Percentiles rank a stretch among this genome's conserved stretches.
Conservation (phyloP, 2,888 invertebrate genomes). For the Drosophila glabriapex region DNA sequence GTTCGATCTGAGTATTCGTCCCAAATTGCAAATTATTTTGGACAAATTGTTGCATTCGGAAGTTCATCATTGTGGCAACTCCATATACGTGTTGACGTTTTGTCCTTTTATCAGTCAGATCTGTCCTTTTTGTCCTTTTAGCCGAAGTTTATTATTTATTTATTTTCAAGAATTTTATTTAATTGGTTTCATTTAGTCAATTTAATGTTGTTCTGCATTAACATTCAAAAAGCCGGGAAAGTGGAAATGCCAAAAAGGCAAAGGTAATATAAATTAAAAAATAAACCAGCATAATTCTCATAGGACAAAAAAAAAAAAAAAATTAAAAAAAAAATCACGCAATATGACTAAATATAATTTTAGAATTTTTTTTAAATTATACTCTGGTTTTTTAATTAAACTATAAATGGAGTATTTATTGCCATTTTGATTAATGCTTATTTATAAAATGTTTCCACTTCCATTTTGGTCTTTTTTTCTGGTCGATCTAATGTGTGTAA, state of each 20-base stretch:
- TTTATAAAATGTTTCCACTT: not conserved
- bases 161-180: no score
- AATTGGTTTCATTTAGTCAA: not conserved
- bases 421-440: no score
- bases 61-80: not conserved
- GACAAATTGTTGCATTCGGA: not conserved
- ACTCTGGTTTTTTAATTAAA: not conserved
- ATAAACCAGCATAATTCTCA: not conserved
- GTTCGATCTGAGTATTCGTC: not conserved
- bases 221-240: not conserved
- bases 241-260: not conserved
- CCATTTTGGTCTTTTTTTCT: no score
- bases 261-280: not conserved
- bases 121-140: not conserved
- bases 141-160: no score
- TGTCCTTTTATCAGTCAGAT: not conserved
- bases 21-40: not conserved
- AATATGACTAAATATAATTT: not conserved
- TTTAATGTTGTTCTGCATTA: not conserved
- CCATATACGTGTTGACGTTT: not conserved
- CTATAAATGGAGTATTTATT: not conserved
- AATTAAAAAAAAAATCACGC: not conserved
- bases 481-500: not conserved
- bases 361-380: not conserved
- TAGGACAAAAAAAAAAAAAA: not conserved